Evolutionary conservation across 2,113 vertebrate genomes (phyloP), one percentile per base, ranked within the genome.

Genomic region (Sander lucioperca): DNA sequence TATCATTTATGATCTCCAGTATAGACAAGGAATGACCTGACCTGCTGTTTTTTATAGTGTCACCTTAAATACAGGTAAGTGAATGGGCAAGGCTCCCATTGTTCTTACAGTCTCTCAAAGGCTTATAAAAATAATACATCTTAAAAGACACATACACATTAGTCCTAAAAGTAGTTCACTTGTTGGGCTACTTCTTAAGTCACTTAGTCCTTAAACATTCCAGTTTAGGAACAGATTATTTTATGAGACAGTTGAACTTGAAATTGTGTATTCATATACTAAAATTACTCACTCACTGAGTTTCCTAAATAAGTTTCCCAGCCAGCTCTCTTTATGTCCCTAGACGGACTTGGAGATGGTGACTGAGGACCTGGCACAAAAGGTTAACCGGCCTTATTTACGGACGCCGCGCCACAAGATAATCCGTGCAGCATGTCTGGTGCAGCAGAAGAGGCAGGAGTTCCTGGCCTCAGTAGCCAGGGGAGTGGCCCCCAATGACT

Each of bases 341-440:
- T 92, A 99, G 98, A 99, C 98, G 51, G 98, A 99, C 92, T 93
- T 99, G 84, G 98, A 99, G 94, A 99, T 99, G 97, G 98, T 99
- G 80, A 99, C 98, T 5, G 98, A 99, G 89, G 98, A 99, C 91
- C 96, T 99, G 69, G 98, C 98, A 53, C 98, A 99, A 90, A 99
- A 99, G 93, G 98, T 99, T 48, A 99, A 99, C 92, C 96, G 98
- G 92, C 98, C 98, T 93, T 99, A 99, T 89, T 96, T 99, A 80
- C 96, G 98, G 83, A 99, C 98, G 0, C 98, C 98, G 10, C 97
- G 98, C 61, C 98, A 99, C 90, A 99, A 97, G 88, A 99, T 99
- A 78, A 98, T 99, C 82, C 97, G 97, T 5, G 98, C 98, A 0
- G 97, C 98, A 0, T 99, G 98, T 80, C 96, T 99, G 0, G 98